These are phyloP conservation scores for Melanotaenia parkinsoni DNA, from an alignment of 2,797 vertebrate species.

Conservation along the genomic window DNA sequence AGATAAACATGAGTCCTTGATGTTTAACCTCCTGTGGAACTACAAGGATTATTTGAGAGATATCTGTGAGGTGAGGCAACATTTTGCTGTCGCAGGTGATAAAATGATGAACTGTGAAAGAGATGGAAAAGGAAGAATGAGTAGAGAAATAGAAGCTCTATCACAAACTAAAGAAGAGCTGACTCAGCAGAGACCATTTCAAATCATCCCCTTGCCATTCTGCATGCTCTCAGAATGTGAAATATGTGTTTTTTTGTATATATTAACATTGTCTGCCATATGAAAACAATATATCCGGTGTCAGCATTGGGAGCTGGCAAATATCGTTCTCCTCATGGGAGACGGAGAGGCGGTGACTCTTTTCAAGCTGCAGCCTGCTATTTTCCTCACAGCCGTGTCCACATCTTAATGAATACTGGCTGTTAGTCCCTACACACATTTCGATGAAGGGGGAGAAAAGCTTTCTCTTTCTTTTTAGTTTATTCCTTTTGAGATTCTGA, in stretches of 20 bases:
- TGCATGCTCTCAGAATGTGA: constrained; percentile 16
- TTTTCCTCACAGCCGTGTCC: constrained; percentile 16
- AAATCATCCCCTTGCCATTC: constrained; percentile 35
- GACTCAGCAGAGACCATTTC: constrained; percentile 59
- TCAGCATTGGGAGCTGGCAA: constrained; percentile 21
- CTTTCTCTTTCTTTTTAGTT: neutral
- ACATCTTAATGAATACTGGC: constrained; percentile 1
- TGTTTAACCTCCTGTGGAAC: neutral
- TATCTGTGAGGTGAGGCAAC: constrained; percentile 4
- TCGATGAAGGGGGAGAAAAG: neutral
- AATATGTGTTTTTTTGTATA: constrained; percentile 28
- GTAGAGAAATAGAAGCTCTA: constrained; percentile 37
- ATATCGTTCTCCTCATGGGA: constrained; percentile 13
- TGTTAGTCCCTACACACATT: neutral
- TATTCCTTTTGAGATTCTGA: neutral
- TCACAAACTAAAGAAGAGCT: constrained; percentile 47
- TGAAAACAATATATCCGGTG: constrained; percentile 43
- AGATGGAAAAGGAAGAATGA: constrained; percentile 26
- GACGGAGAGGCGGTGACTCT: constrained; percentile 1
- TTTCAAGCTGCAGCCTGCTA: constrained; percentile 1
- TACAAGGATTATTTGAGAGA: constrained; percentile 6
- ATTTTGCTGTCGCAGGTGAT: constrained; percentile 15
- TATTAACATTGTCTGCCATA: constrained; percentile 17
- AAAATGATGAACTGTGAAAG: constrained; percentile 45
- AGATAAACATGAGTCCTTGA: neutral